A percentile compares a stretch with the other conserved stretches of the same genome.
Conservation (phyloP, 2,113 vertebrate genomes). For the Cyphomyrus plagiostoma region DNA sequence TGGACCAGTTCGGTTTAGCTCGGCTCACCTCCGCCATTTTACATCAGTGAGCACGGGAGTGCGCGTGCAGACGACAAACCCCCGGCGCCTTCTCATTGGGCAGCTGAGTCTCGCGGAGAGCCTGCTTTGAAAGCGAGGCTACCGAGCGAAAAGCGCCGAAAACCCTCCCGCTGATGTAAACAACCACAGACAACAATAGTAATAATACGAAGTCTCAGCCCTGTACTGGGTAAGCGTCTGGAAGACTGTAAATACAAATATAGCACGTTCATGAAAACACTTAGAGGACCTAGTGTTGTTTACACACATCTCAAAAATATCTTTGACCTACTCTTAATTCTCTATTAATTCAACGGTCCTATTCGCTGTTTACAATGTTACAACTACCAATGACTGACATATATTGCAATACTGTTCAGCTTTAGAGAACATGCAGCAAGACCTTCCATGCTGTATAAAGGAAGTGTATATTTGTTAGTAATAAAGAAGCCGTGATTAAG, state of each 20-base stretch:
- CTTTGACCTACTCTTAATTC: background rate
- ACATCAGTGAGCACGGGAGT: conserved; percentile 55
- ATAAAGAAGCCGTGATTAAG: background rate
- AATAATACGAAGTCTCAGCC: background rate
- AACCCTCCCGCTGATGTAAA: background rate
- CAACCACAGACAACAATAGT: background rate
- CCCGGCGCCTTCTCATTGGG: background rate
- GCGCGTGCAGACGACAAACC: conserved; percentile 52
- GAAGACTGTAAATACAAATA: background rate
- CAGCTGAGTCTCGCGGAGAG: background rate
- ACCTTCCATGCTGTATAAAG: background rate
- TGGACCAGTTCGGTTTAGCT: conserved; percentile 14
- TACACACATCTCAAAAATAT: background rate
- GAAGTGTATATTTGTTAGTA: background rate
- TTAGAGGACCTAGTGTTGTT: background rate
- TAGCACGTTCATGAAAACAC: background rate
- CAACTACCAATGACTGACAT: background rate
- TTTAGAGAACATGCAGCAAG: background rate
- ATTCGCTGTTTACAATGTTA: background rate
- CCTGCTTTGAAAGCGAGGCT: background rate
- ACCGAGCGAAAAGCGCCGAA: background rate
- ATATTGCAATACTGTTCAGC: background rate
- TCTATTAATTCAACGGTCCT: background rate
- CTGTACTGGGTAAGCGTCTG: background rate
- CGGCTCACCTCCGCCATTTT: conserved; percentile 71